phyloP scores from a whole-genome alignment of 2,113 vertebrate species.

The Noturus placidus region DNA sequence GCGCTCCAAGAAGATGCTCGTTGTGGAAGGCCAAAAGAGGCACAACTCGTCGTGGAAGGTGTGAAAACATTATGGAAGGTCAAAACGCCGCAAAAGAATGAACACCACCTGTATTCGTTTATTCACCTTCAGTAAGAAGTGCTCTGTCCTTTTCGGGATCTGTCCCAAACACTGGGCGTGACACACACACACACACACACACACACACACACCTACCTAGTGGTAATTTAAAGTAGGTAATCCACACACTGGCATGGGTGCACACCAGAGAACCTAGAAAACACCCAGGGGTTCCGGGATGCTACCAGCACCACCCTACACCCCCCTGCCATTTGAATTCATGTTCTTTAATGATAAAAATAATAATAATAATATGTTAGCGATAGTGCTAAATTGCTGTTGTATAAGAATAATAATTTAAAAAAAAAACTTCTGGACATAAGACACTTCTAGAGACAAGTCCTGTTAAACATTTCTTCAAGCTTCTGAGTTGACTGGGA shows the following conservation, averaged over 20 bases:
- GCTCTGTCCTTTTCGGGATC: not conserved
- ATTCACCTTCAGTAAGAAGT: not conserved
- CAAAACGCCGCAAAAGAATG: not conserved
- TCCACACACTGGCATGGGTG: no score
- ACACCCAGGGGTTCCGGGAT: not conserved
- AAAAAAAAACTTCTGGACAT: not conserved
- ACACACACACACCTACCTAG: no score
- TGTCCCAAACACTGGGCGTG: not conserved
- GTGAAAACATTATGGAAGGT: not conserved
- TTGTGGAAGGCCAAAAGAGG: slow-evolving; percentile 21
- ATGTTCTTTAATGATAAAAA: not conserved
- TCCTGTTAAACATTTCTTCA: not conserved
- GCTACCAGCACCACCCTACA: no score
- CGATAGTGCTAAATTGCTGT: not conserved
- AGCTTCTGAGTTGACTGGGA: not conserved
- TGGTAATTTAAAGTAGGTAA: no score
- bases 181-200: no score
- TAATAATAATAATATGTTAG: no score
- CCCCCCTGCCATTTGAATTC: not conserved
- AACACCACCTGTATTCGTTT: not conserved
- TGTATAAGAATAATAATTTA: not conserved
- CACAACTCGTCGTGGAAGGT: not conserved
- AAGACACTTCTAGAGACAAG: not conserved
- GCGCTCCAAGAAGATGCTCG: slow-evolving; percentile 30
- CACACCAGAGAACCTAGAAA: no score